Base-by-base conservation (phyloP, 2,888 invertebrate genomes). In the Rambutsinella grinnellia region DNA sequence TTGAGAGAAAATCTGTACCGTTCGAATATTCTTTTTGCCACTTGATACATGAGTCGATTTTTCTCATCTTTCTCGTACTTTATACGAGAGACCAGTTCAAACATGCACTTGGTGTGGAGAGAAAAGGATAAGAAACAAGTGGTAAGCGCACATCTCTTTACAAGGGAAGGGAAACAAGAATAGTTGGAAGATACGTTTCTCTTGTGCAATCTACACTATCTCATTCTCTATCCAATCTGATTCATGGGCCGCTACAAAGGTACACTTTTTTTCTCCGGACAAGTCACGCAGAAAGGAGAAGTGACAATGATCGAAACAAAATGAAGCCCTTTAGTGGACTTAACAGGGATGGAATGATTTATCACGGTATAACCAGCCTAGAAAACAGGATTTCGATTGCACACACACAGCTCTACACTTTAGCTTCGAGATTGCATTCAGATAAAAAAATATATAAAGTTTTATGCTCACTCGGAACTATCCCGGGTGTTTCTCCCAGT, bases 241-340 rank as follows among this genome's bases (percentile, higher is more conserved):
- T n/a, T n/a, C n/a, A n/a, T n/a, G n/a, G n/a, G n/a, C n/a, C n/a
- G n/a, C n/a, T n/a, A n/a, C n/a, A n/a, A n/a, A n/a, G n/a, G n/a
- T n/a, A n/a, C n/a, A n/a, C n/a, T n/a, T n/a, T n/a, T n/a, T n/a
- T n/a, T n/a, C n/a, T n/a, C n/a, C 65, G n/a, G 53, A 51, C 66
- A 72, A 58, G 72, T 65, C 72, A 66, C 65, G 72, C 72, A 72
- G 72, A 65, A 65, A 47, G 62, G 26, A n/a, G 27, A 65, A 76
- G 70, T 70, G 70, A 76, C 76, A 76, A 76, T 76, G 76, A 76
- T 70, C 76, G 69, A 66, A 49, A 63, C 63, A 76, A 76, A 65
- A 70, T 76, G 70, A 70, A 65, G 62, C 69, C 65, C 68, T 75
- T 63, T 76, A 65, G 58, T 63, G 62, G 65, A 76, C 70, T 66